Base-by-base conservation (phyloP, 2,888 invertebrate species). In the Elmis aenea region DNA sequence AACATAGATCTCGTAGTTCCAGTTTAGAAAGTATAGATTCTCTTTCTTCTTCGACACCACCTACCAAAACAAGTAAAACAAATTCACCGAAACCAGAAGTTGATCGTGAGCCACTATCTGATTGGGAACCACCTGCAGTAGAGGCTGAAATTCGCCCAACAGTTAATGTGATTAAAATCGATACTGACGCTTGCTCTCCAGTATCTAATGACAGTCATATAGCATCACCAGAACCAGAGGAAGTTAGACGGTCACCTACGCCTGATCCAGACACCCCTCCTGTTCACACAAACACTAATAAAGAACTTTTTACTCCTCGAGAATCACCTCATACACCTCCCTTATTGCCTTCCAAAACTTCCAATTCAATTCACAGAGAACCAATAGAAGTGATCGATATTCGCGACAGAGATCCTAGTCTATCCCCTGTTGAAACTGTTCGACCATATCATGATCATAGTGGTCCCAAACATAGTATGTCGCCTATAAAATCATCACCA, bases 281-380 rank as follows among this genome's bases (percentile, higher is more conserved):
- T 18, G 57, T 67, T 68, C 67, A 70, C 68, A 45, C 66, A 62
- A 42, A 22, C n/a, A 35, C 35, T 11, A 5, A 6, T 18, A 50
- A 47, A 36, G 41, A 42, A 23, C 60, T 27, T 59, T 60, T 33
- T n/a, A 34, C 44, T 8, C 34, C 35, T 26, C 61, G 68, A 2
- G 73, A 72, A 29, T 84, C 84, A 1, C 85, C 85, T 0, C 84
- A 84, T 61, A 84, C 85, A 2, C 84, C 85, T 1, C 44, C 44
- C 10, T 22, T 40, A 22, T 23, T 26, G 21, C 26, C 36, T 15
- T 16, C 24, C n/a, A 40, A 33, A 18, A 13, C 28, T 11, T 3
- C 21, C 13, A 22, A 26, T 35, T 34, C 29, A 3, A 46, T 46
- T 38, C 41, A 46, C 22, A 35, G 22, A 15, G 27, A 14, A 13